Conservation (phyloP, 2,797 vertebrate species). For the Bradypodion ventrale region DNA sequence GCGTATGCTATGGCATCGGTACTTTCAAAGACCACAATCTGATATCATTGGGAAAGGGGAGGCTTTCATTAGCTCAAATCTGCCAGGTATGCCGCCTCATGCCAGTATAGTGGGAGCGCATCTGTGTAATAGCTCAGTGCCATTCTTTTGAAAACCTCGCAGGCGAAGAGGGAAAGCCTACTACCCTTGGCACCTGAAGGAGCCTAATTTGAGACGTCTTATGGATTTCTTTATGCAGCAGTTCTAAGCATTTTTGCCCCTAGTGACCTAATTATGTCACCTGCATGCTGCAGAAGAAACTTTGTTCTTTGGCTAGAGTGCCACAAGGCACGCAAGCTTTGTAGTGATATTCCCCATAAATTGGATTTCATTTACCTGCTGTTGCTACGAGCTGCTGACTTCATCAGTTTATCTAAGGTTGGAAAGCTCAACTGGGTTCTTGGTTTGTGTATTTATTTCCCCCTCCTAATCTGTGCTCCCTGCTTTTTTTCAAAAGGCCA, state of each 20-base stretch:
- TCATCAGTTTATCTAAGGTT: conserved; percentile 51
- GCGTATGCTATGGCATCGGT: background rate
- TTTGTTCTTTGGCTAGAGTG: conserved; percentile 67
- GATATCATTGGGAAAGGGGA: conserved; percentile 25
- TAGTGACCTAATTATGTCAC: conserved; percentile 85
- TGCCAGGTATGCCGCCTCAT: background rate
- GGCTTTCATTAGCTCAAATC: conserved; percentile 6
- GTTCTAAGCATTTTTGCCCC: conserved; percentile 72
- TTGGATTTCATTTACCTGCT: conserved; percentile 52
- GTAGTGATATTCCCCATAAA: conserved; percentile 54
- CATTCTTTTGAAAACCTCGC: conserved; percentile 47
- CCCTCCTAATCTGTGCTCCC: background rate
- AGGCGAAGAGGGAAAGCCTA: conserved; percentile 26
- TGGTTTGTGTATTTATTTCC: conserved; percentile 3
- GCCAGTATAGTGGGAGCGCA: background rate
- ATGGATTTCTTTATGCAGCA: conserved; percentile 58
- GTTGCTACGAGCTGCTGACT: conserved; percentile 54
- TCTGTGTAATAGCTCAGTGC: background rate
- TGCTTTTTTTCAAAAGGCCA: conserved; percentile 25
- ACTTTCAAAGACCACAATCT: conserved; percentile 15
- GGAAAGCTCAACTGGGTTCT: conserved; percentile 21
- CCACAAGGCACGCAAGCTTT: conserved; percentile 58
- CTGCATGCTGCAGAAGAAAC: conserved; percentile 61
- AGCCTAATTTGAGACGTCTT: conserved; percentile 49
- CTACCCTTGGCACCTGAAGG: conserved; percentile 37